phyloP scores from a whole-genome alignment of 1,140 invertebrate species.

The Danaus plexippus region DNA sequence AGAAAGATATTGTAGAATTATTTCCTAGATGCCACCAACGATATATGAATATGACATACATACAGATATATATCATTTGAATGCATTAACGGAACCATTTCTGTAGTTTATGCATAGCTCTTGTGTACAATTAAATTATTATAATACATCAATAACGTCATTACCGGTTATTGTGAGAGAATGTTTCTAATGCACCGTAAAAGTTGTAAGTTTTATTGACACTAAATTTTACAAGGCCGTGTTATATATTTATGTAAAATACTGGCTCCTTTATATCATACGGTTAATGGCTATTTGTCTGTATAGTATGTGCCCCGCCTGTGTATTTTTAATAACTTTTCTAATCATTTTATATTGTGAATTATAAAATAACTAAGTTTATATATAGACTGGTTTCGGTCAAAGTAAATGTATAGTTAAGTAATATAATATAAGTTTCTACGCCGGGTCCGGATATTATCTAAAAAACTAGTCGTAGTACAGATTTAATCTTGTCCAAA shows the following conservation, averaged over 20 bases:
- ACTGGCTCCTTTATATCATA: too few species aligned
- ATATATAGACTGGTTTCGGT: too few species aligned
- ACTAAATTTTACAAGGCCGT: slow-evolving; percentile 16
- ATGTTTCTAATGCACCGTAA: slow-evolving; percentile 1
- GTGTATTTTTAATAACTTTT: too few species aligned
- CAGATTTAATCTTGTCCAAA: slow-evolving; percentile 60
- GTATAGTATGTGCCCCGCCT: too few species aligned
- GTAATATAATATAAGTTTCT: too few species aligned
- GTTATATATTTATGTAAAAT: slow-evolving; percentile 5
- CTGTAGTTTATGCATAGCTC: slow-evolving; percentile 38
- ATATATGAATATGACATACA: slow-evolving; percentile 37
- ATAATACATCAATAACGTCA: not conserved
- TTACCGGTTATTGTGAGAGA: slow-evolving; percentile 4
- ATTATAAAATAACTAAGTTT: too few species aligned
- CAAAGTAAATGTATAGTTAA: too few species aligned
- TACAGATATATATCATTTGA: slow-evolving; percentile 14
- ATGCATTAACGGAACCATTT: slow-evolving; percentile 33
- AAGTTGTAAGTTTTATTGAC: slow-evolving; percentile 13
- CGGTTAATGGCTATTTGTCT: too few species aligned
- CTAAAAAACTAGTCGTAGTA: slow-evolving; percentile 40
- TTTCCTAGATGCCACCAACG: slow-evolving; percentile 62
- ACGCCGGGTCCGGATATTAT: slow-evolving; percentile 16
- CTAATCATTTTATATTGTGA: too few species aligned
- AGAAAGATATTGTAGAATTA: slow-evolving; percentile 69
- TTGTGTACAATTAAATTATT: not conserved